Evolutionary conservation across 2,797 vertebrate species (phyloP), one percentile per base, ranked within the genome.

Genomic region (Cuniculus paca): DNA sequence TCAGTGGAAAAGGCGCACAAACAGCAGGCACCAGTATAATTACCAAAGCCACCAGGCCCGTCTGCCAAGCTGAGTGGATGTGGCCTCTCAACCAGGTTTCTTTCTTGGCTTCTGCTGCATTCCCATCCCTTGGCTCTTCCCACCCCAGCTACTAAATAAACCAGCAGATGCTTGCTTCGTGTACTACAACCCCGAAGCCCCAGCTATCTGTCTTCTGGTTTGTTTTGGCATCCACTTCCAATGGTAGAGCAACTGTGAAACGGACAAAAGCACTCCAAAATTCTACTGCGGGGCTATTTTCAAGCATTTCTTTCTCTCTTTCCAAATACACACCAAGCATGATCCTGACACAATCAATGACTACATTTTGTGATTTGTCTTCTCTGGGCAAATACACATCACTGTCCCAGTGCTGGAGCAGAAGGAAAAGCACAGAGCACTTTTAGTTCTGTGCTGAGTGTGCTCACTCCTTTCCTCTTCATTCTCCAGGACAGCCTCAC

Each of bases 1-100:
- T 96, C 81, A 77, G 82, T 97, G 97, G 97, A 96, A 98, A 97
- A 97, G 93, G 96, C 94, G 3, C 95, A 63, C 1, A 65, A 78
- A 95, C n/a, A 93, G 61, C 95, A 50, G 70, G 95, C 98, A 97
- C 96, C 97, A 97, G 97, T 22, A 86, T 97, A 98, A 98, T 97
- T 97, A 98, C 86, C 85, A 42, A 96, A 98, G 93, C 90, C 96
- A 68, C 83, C 5, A 9, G 68, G 88, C 42, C 92, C 60, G 84
- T 68, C 88, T 97, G 97, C 96, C 97, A 60, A 94, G 88, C 61
- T 34, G 90, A 54, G 84, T 2, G 20, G 5, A 94, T 97, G 96
- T 96, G 97, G 97, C 95, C 91, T 95, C 97, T 96, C 94, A 94
- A 52, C 92, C 81, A 75, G 95, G 78, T 91, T 98, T 96, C 87